These are phyloP conservation scores for Syrmaticus mikado DNA, from an alignment of 2,113 vertebrate genomes.

Conservation along the genomic window DNA sequence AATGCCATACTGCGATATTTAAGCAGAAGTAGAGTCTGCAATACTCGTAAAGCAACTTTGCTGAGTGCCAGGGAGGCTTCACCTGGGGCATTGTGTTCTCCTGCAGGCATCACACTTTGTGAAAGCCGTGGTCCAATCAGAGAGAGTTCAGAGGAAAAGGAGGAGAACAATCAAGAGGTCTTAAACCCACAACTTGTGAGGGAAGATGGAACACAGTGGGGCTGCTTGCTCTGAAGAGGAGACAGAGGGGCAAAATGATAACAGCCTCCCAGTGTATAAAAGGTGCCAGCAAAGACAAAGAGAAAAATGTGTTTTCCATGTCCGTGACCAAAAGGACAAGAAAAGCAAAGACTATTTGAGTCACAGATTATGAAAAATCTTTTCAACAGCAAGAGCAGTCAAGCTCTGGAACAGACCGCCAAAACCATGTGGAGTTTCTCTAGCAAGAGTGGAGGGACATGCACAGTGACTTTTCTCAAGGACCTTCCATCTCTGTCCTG, in stretches of 20 bases:
- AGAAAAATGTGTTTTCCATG: conserved; percentile 31
- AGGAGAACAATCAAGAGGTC: conserved; percentile 44
- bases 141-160: conserved; percentile 17
- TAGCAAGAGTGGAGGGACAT: not conserved
- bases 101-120: not conserved
- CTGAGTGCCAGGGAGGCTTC: conserved; percentile 49
- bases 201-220: conserved; percentile 59
- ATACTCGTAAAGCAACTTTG: not conserved
- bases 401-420: not conserved
- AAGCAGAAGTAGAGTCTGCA: conserved; percentile 13
- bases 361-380: not conserved
- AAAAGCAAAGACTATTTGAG: not conserved
- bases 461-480: not conserved
- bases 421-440: not conserved
- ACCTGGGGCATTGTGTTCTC: not conserved
- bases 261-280: not conserved
- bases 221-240: conserved; percentile 42
- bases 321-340: conserved; percentile 18
- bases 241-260: not conserved
- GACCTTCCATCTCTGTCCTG: not conserved
- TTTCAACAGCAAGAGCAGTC: not conserved
- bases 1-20: not conserved
- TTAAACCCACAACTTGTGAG: conserved; percentile 45
- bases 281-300: conserved; percentile 26
- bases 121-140: not conserved